Conservation (phyloP, 2,888 invertebrate genomes). For the Himalopsyche anomala region DNA sequence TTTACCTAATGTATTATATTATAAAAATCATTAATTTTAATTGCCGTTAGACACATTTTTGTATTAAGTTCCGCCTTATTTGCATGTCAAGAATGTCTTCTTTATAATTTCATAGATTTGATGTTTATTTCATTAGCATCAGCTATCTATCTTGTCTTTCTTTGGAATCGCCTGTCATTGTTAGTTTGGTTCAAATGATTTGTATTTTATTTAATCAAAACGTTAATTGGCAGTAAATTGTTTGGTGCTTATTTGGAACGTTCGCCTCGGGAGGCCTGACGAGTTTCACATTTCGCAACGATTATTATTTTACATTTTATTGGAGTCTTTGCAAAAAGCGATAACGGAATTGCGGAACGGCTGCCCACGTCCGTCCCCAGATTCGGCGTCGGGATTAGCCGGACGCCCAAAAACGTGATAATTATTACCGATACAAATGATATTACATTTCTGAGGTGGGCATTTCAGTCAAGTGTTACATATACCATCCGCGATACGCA, state of each 20-base stretch:
- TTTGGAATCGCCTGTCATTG: too few species aligned
- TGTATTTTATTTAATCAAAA: too few species aligned
- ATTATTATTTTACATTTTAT: not conserved
- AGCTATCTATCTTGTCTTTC: too few species aligned
- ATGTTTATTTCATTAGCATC: too few species aligned
- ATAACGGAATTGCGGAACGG: slow-evolving; percentile 14
- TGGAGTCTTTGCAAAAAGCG: slow-evolving; percentile 14
- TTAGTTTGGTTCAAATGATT: too few species aligned
- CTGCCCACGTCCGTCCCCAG: slow-evolving; percentile 20
- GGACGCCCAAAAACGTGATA: slow-evolving; percentile 7
- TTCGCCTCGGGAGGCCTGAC: slow-evolving; percentile 4
- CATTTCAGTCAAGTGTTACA: not conserved
- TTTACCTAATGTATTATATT: too few species aligned
- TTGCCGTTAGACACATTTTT: too few species aligned
- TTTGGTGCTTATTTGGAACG: not conserved
- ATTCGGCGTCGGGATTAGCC: not conserved
- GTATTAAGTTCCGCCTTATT: too few species aligned
- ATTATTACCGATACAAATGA: not conserved
- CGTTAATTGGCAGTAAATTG: slow-evolving; percentile 12
- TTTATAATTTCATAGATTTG: too few species aligned
- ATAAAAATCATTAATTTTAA: too few species aligned
- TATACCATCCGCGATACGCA: not conserved
- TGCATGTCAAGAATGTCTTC: too few species aligned
- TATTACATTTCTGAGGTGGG: not conserved
- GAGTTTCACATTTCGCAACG: slow-evolving; percentile 19